A percentile compares a stretch with the other conserved stretches of the same genome.
phyloP scores from a whole-genome alignment of 2,797 vertebrate genomes.

The Molothrus ater region DNA sequence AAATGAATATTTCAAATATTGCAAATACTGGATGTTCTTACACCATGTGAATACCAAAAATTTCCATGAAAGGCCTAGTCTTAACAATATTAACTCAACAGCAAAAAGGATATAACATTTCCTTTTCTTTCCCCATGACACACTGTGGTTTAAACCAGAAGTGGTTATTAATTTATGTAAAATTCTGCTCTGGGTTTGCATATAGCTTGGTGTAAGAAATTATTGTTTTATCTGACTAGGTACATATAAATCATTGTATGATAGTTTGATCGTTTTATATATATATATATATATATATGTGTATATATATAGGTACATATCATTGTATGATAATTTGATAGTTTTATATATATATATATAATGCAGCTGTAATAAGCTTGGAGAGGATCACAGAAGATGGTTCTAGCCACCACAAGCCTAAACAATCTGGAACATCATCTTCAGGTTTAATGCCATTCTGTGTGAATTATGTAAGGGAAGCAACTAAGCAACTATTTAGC shows the following conservation, averaged over 20 bases:
- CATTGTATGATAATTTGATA: too few species aligned
- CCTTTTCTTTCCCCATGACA: not conserved
- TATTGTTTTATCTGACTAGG: not conserved
- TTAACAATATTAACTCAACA: not conserved
- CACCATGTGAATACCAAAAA: not conserved
- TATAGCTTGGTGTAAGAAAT: not conserved
- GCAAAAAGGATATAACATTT: not conserved
- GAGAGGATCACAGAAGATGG: not conserved
- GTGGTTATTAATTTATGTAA: not conserved
- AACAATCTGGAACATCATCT: not conserved
- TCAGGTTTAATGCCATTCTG: not conserved
- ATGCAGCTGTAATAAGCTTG: not conserved
- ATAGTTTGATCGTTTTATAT: not conserved
- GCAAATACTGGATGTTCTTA: not conserved
- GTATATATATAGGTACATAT: too few species aligned
- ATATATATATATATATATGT: fast-evolving
- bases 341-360: too few species aligned
- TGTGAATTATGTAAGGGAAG: not conserved
- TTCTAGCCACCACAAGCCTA: not conserved
- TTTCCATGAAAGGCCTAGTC: not conserved
- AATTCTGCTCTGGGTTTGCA: not conserved
- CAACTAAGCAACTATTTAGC: not conserved
- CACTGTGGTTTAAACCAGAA: not conserved
- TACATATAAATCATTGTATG: not conserved
- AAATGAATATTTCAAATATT: not conserved